Evolutionary conservation across 2,797 vertebrate species (phyloP), one percentile per base, ranked within the genome.

Genomic region (Pempheris klunzingeri): DNA sequence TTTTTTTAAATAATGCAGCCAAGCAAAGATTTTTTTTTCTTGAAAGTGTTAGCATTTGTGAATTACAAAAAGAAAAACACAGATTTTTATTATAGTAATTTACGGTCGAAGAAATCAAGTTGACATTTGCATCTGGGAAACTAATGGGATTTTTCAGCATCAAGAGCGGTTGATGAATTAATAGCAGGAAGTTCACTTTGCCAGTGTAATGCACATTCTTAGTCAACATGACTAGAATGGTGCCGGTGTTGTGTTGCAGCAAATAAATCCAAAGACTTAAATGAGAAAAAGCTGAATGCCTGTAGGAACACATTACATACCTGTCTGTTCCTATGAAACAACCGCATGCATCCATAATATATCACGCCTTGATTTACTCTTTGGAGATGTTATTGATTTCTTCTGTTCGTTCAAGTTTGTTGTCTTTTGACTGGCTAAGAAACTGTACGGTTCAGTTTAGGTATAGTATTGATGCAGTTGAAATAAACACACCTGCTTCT

Each of bases 121-220:
- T 88, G 83, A 88, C 85, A 74, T 87, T 88, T 85, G 63, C 66
- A 70, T 88, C 24, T 55, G 32, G 59, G 54, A 85, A 83, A 86
- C 73, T 77, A 88, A 92, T 87, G 64, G 73, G 71, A 87, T 88
- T 90, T 61, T 89, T 90, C 75, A 71, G 75, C 78, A 88, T 85
- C 32, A 70, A 53, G 61, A 73, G 68, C 70, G 52, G 70, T 13
- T 84, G 83, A 87, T 87, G 64, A 84, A 88, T 90, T 82, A 85
- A 83, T 75, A 81, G 34, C 43, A 67, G 47, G 57, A 71, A 28
- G 66, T 60, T 50, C 17, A 64, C 50, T 63, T 66, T 71, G 77
- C 83, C 70, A 77, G 49, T 49, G 50, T 39, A 64, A 71, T n/a
- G 58, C 62, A 77, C 36, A 75, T 50, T 81, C 64, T 68, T 44